Conservation (phyloP, 2,888 invertebrate species). For the Andrena praecox region DNA sequence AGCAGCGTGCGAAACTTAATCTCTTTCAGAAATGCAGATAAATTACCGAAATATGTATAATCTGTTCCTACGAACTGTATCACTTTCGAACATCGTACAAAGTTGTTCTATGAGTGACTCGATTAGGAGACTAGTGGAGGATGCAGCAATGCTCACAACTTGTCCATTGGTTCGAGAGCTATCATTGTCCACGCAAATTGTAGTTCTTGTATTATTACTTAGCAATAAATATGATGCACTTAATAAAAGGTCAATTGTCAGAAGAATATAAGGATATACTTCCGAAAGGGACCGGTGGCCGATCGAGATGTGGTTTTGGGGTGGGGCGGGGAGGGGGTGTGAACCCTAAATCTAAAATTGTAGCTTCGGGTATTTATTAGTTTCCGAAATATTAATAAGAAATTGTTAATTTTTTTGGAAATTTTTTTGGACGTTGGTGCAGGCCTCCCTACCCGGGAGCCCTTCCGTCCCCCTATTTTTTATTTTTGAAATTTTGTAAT, state of each 20-base stretch:
- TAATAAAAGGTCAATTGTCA: not conserved
- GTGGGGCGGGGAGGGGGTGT: too few relatives aligned
- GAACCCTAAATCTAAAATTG: too few relatives aligned
- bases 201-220: conserved; percentile 68
- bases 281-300: too few relatives aligned
- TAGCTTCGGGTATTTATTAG: too few relatives aligned
- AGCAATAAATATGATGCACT: conserved; percentile 17
- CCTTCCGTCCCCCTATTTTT: too few relatives aligned
- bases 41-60: conserved; percentile 87
- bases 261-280: too few relatives aligned
- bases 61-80: conserved; percentile 86
- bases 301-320: too few relatives aligned
- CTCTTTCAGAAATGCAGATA: not conserved
- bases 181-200: conserved; percentile 31
- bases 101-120: conserved; percentile 90
- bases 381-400: too few relatives aligned
- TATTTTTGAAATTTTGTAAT: too few relatives aligned
- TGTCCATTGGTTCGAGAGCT: conserved; percentile 53
- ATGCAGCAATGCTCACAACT: conserved; percentile 83
- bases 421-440: too few relatives aligned
- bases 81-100: conserved; percentile 88
- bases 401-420: too few relatives aligned
- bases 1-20: not conserved
- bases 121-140: conserved; percentile 89
- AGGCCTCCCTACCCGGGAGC: too few relatives aligned